Conservation (phyloP, 1,140 invertebrate species). For the Olivierus martensii region DNA sequence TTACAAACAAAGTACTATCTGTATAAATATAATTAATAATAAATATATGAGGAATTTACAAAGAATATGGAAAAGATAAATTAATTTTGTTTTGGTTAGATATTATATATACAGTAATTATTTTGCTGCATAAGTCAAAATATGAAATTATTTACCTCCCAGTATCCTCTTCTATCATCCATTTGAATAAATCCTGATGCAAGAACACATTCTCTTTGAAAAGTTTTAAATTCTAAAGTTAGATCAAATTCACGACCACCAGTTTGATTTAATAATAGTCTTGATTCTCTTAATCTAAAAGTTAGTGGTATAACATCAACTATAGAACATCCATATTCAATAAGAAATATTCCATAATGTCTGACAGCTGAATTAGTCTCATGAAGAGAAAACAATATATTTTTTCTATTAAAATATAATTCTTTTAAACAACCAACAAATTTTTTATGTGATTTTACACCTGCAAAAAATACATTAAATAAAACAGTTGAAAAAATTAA, state of each 20-base stretch:
- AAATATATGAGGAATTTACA: too few relatives aligned
- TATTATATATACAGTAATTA: too few relatives aligned
- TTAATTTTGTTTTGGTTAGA: too few relatives aligned
- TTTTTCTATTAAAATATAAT: conserved; percentile 82
- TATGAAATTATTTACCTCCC: conserved; percentile 61
- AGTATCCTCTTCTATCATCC: conserved; percentile 55
- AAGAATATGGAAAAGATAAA: too few relatives aligned
- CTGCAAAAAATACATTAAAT: too few relatives aligned
- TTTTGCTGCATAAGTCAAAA: too few relatives aligned
- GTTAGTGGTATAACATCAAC: conserved; percentile 80
- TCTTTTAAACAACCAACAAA: conserved; percentile 75
- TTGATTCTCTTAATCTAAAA: conserved; percentile 74
- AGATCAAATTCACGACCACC: conserved; percentile 51
- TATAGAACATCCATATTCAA: conserved; percentile 66
- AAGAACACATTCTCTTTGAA: conserved; percentile 61
- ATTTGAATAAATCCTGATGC: conserved; percentile 63
- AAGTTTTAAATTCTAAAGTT: conserved; percentile 78
- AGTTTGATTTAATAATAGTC: conserved; percentile 62
- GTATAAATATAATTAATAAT: too few relatives aligned
- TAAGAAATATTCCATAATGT: conserved; percentile 53
- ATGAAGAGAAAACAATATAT: conserved; percentile 73
- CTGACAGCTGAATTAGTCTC: conserved; percentile 44
- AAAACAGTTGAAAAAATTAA: too few relatives aligned
- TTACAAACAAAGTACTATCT: too few relatives aligned
- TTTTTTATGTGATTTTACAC: conserved; percentile 30